A percentile compares a stretch with the other conserved stretches of the same genome.
These are phyloP conservation scores for Dendrocincla fuliginosa DNA, from an alignment of 2,797 vertebrate species.

Conservation along the genomic window DNA sequence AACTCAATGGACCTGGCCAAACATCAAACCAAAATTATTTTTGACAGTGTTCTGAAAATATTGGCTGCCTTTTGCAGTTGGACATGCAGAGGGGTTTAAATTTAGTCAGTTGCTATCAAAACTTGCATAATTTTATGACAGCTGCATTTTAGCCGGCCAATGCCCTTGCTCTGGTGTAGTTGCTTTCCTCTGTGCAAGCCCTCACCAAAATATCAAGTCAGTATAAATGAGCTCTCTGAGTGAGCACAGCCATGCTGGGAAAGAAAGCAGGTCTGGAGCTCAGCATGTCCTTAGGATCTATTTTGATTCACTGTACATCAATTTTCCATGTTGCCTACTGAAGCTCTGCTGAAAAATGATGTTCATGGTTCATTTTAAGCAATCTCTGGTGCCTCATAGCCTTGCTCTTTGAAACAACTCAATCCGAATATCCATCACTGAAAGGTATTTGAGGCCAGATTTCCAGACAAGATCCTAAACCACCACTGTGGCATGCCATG, in stretches of 20 bases:
- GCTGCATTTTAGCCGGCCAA: not conserved
- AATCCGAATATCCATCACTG: not conserved
- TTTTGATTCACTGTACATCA: not conserved
- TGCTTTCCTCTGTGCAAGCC: not conserved
- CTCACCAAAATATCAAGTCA: not conserved
- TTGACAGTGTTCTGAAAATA: not conserved
- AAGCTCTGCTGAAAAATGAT: not conserved
- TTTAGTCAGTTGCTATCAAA: not conserved
- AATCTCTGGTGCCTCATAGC: not conserved
- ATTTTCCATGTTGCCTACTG: not conserved
- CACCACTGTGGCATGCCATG: not conserved
- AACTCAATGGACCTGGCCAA: not conserved
- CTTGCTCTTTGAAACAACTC: not conserved
- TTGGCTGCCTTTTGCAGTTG: not conserved
- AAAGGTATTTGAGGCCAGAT: not conserved
- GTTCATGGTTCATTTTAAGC: not conserved
- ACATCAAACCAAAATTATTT: not conserved
- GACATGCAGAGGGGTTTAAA: not conserved
- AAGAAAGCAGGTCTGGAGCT: accelerated
- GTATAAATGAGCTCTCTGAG: not conserved
- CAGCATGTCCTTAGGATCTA: not conserved
- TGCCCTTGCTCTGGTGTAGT: not conserved
- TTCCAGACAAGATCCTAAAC: not conserved
- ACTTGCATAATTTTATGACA: not conserved
- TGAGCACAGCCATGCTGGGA: accelerated